Evolutionary conservation across 2,888 invertebrate species (phyloP).

Genomic region (Andrena hattorfiana): DNA sequence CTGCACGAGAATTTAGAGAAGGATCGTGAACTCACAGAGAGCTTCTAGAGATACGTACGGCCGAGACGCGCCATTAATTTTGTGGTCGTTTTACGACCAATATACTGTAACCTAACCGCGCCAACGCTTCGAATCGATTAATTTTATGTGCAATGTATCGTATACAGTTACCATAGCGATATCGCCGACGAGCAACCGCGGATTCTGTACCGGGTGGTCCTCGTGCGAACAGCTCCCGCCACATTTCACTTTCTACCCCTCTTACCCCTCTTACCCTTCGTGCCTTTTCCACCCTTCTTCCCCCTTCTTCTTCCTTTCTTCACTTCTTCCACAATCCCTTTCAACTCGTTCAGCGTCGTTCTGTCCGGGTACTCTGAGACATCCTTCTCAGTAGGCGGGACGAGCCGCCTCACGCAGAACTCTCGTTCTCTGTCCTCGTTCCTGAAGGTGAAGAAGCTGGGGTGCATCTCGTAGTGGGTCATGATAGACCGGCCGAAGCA

Average conservation of each 20-base stretch:
- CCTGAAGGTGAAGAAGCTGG: conserved; percentile 74
- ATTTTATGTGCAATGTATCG: conserved; percentile 22
- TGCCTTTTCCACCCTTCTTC: conserved; percentile 28
- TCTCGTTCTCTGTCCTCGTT: conserved; percentile 72
- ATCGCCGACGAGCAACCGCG: neutral
- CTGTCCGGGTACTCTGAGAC: conserved; percentile 43
- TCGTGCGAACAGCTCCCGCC: neutral
- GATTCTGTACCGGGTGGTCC: conserved; percentile 20
- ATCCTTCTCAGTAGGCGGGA: conserved; percentile 56
- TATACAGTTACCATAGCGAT: conserved; percentile 46
- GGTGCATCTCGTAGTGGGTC: conserved; percentile 76
- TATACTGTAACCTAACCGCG: conserved; percentile 40
- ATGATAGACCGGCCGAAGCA: conserved; percentile 78
- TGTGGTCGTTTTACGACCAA: conserved; percentile 38
- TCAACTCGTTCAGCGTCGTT: conserved; percentile 46
- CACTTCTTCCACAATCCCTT: neutral
- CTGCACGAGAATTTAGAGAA: conserved; percentile 66
- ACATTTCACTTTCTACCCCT: neutral
- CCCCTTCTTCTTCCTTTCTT: conserved; percentile 44
- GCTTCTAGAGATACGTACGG: conserved; percentile 15
- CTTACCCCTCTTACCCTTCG: conserved; percentile 41
- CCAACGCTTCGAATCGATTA: conserved; percentile 20
- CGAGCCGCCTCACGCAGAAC: conserved; percentile 73
- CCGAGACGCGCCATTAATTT: conserved; percentile 68
- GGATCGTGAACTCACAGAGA: conserved; percentile 21